A percentile compares a stretch with the other conserved stretches of the same genome.
phyloP scores from a whole-genome alignment of 2,888 invertebrate genomes.

The Periphyllus acericola region DNA sequence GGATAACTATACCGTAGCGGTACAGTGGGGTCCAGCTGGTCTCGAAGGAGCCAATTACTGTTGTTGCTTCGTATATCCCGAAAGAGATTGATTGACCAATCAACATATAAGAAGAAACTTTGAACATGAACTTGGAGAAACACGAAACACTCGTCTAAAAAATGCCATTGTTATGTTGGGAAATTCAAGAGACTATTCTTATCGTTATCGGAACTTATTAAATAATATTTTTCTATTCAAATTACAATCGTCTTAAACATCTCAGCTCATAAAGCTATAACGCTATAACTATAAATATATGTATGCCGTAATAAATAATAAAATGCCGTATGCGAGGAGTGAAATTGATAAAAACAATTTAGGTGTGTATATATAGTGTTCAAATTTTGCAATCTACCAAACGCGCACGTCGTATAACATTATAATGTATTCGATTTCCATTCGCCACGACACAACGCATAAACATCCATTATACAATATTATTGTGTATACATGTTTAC shows the following conservation, averaged over 20 bases:
- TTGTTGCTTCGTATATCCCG: constrained; percentile 43
- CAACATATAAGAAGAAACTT: constrained; percentile 50
- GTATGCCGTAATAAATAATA: too few species aligned
- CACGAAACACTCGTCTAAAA: constrained; percentile 18
- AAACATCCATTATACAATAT: background rate
- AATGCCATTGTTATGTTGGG: background rate
- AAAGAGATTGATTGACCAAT: constrained; percentile 59
- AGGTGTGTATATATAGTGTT: too few species aligned
- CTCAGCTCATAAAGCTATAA: too few species aligned
- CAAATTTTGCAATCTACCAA: too few species aligned
- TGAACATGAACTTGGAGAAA: constrained; percentile 16
- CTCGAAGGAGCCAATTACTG: constrained; percentile 61
- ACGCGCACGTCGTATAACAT: too few species aligned
- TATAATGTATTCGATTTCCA: too few species aligned
- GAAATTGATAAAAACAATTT: too few species aligned
- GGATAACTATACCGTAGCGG: constrained; percentile 24
- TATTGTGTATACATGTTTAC: background rate
- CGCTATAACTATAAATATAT: too few species aligned
- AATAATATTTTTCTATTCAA: too few species aligned
- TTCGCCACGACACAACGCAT: background rate
- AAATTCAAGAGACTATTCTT: background rate
- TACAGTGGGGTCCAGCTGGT: constrained; percentile 51
- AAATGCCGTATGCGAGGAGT: too few species aligned
- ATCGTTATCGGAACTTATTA: background rate
- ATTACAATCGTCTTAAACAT: too few species aligned